These are phyloP conservation scores for Eueides isabella DNA, from an alignment of 1,140 invertebrate species.

Conservation along the genomic window DNA sequence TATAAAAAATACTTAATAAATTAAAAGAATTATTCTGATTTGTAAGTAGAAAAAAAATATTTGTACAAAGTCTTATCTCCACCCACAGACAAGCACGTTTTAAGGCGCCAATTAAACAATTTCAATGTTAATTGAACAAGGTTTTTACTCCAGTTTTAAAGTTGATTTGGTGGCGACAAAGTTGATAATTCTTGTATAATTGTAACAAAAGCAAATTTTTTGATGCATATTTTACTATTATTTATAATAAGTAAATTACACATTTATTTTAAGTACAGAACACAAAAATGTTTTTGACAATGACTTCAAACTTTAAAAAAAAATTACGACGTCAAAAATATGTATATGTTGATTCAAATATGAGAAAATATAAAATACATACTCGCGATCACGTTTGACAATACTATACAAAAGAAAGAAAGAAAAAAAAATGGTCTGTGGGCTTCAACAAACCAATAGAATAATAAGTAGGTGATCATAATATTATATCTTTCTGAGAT, in stretches of 20 bases:
- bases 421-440: neutral
- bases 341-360: too few species aligned
- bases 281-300: neutral
- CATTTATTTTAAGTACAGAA: neutral
- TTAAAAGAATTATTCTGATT: neutral
- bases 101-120: neutral
- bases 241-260: neutral
- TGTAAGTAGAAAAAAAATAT: neutral
- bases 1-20: neutral
- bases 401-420: neutral
- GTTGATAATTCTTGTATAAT: too few species aligned
- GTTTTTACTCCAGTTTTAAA: too few species aligned
- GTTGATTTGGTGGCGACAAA: too few species aligned
- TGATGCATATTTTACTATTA: neutral
- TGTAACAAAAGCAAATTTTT: neutral
- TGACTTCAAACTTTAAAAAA: neutral
- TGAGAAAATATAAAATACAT: too few species aligned
- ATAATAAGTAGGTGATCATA: neutral
- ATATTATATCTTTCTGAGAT: neutral
- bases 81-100: neutral
- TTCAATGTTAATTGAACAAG: too few species aligned
- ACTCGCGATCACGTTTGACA: neutral
- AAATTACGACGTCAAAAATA: neutral
- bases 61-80: neutral
- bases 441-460: neutral